These are phyloP conservation scores for Malthinus seriepunctatus DNA, from an alignment of 2,888 invertebrate genomes.

Conservation along the genomic window DNA sequence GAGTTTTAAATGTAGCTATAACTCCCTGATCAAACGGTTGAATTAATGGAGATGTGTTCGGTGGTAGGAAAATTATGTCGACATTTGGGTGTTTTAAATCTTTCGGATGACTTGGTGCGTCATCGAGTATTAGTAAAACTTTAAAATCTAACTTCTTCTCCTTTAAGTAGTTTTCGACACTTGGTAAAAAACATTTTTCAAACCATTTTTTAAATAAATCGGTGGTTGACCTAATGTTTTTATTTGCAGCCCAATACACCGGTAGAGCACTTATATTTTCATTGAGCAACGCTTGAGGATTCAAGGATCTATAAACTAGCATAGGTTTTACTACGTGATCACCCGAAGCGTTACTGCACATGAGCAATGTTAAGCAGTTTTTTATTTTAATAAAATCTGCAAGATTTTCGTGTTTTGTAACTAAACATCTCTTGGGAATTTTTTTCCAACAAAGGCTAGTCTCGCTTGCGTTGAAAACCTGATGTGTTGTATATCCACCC, in stretches of 20 bases:
- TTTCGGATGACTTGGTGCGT: background rate
- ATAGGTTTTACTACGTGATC: background rate
- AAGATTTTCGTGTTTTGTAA: too few relatives aligned
- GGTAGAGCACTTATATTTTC: background rate
- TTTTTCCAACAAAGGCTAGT: slow-evolving; percentile 5
- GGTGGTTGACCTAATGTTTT: background rate
- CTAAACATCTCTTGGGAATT: background rate
- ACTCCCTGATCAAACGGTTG: background rate
- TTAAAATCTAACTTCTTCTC: background rate
- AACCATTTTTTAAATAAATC: background rate
- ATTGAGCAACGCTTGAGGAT: too few relatives aligned
- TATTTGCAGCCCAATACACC: background rate
- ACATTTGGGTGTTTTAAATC: background rate
- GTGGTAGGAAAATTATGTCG: background rate
- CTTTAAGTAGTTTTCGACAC: background rate
- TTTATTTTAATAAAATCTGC: background rate
- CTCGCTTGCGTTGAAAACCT: slow-evolving; percentile 5
- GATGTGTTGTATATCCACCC: background rate
- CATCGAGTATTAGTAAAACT: background rate
- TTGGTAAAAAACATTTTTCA: background rate
- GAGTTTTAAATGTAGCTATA: background rate
- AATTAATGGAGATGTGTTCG: background rate
- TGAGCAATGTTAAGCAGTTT: background rate
- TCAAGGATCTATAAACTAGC: background rate
- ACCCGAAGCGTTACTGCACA: background rate